Evolutionary conservation across 1,140 invertebrate species (phyloP).

Genomic region (Cepaea nemoralis): DNA sequence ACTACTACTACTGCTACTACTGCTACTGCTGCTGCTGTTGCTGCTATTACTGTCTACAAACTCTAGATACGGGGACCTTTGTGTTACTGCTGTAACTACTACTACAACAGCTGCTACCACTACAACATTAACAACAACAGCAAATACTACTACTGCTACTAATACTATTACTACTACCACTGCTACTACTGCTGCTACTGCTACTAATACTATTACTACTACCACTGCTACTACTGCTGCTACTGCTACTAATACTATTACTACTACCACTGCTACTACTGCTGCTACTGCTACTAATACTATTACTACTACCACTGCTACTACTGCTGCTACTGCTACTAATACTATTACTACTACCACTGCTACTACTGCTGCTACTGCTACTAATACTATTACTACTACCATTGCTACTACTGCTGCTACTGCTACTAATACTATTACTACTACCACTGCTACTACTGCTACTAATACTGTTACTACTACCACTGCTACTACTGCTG

Average conservation of each 20-base stretch:
- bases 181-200: not conserved
- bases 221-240: not conserved
- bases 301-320: too few relatives aligned
- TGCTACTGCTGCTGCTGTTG: slow-evolving; percentile 1
- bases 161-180: not conserved
- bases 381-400: slow-evolving; percentile 2
- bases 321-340: too few relatives aligned
- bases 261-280: not conserved
- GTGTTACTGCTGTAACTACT: not conserved
- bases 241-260: too few relatives aligned
- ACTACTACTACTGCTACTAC: slow-evolving; percentile 2
- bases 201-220: too few relatives aligned
- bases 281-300: not conserved
- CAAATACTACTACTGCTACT: slow-evolving; percentile 9
- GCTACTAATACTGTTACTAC: not conserved
- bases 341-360: too few relatives aligned
- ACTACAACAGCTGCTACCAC: slow-evolving; percentile 5
- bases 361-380: too few relatives aligned
- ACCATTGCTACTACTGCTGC: slow-evolving; percentile 1
- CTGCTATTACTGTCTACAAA: not conserved
- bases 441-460: slow-evolving; percentile 9
- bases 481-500: slow-evolving; percentile 1
- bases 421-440: not conserved
- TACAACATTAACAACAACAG: not conserved
- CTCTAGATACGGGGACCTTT: not conserved